These are phyloP conservation scores for Thalassophryne amazonica DNA, from an alignment of 2,797 vertebrate species.

Conservation along the genomic window DNA sequence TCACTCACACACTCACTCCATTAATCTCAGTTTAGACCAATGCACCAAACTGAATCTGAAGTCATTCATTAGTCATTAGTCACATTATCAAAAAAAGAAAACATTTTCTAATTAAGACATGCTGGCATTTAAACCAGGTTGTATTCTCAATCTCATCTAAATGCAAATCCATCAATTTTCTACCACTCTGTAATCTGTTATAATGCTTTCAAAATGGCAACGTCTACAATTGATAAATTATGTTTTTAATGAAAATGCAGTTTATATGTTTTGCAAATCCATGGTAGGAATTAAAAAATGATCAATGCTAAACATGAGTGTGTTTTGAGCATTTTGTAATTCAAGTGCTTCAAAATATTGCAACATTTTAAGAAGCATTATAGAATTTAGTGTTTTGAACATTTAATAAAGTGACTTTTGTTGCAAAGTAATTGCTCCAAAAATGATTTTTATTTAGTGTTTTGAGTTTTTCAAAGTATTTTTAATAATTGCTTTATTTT, in stretches of 20 bases:
- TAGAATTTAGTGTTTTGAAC: no score
- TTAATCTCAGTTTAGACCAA: background rate
- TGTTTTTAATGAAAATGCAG: background rate
- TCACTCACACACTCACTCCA: no score
- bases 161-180: background rate
- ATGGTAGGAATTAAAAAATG: background rate
- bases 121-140: background rate
- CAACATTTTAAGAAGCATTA: no score
- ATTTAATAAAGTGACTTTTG: no score
- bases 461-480: no score
- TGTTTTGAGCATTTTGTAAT: no score
- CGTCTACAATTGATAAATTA: background rate
- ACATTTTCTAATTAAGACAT: background rate
- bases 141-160: background rate
- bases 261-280: background rate
- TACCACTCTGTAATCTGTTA: background rate
- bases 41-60: background rate
- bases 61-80: slow-evolving; percentile 1
- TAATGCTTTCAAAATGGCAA: background rate
- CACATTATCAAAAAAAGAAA: no score
- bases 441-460: no score
- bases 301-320: background rate
- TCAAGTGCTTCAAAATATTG: no score
- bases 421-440: no score
- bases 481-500: no score